A percentile compares a stretch with the other conserved stretches of the same genome.
Evolutionary conservation across 2,888 invertebrate genomes (phyloP).

Genomic region (Archips crataeganus): DNA sequence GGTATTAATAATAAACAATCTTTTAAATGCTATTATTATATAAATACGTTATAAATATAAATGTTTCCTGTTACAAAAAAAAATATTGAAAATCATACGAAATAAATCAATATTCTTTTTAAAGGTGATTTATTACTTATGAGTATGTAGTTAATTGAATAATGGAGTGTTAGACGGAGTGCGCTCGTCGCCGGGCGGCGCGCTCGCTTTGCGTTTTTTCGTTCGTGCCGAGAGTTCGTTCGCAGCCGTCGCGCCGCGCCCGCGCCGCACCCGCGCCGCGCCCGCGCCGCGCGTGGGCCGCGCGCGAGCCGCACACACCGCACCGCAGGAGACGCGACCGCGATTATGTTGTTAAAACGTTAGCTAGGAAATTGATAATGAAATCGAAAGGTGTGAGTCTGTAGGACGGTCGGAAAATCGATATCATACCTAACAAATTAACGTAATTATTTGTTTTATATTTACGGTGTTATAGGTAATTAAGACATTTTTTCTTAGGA

Average conservation of each 20-base stretch:
- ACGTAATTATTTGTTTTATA: slow-evolving; percentile 86
- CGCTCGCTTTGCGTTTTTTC: slow-evolving; percentile 79
- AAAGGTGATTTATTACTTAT: slow-evolving; percentile 85
- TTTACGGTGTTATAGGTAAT: slow-evolving; percentile 86
- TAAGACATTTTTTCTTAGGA: slow-evolving; percentile 86
- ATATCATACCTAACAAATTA: slow-evolving; percentile 86
- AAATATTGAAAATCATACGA: slow-evolving; percentile 86
- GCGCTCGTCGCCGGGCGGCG: slow-evolving; percentile 73
- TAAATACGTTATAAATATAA: slow-evolving; percentile 87
- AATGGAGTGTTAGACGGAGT: slow-evolving; percentile 80
- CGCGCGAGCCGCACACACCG: slow-evolving; percentile 62
- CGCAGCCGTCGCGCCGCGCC: slow-evolving; percentile 63
- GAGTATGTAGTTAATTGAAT: slow-evolving; percentile 86
- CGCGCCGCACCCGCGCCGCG: slow-evolving; percentile 45
- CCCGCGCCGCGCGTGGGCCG: slow-evolving; percentile 44
- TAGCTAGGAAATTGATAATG: slow-evolving; percentile 86
- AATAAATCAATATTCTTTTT: slow-evolving; percentile 86
- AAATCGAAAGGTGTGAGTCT: slow-evolving; percentile 85
- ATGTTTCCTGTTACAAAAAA: slow-evolving; percentile 86
- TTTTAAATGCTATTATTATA: slow-evolving; percentile 87
- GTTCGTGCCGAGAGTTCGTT: slow-evolving; percentile 77
- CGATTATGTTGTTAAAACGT: slow-evolving; percentile 83
- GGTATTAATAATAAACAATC: slow-evolving; percentile 87
- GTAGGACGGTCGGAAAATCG: slow-evolving; percentile 83
- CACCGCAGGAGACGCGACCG: slow-evolving; percentile 76